A percentile compares a stretch with the other conserved stretches of the same genome.
phyloP scores from a whole-genome alignment of 2,888 invertebrate species.

The Lasioglossum calceatum region DNA sequence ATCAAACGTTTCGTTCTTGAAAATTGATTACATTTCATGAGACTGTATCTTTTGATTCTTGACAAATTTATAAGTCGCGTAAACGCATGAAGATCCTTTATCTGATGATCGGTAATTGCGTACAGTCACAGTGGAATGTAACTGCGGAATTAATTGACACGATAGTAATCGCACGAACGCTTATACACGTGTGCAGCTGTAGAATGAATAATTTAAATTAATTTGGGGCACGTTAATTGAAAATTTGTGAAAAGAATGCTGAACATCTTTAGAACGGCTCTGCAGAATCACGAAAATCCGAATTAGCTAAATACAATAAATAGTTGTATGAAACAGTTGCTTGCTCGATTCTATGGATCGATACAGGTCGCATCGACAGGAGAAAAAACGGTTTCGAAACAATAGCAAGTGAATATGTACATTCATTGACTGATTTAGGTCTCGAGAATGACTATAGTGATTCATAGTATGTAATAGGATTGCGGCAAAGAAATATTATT shows the following conservation, averaged over 20 bases:
- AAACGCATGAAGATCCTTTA: not conserved
- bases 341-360: not conserved
- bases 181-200: not conserved
- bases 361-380: not conserved
- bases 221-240: not conserved
- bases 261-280: not conserved
- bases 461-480: not conserved
- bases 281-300: not conserved
- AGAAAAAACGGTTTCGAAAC: not conserved
- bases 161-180: not conserved
- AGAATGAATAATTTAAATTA: not conserved
- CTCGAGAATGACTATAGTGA: not conserved
- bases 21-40: not conserved
- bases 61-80: not conserved
- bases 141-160: not conserved
- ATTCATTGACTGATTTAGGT: not conserved
- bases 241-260: not conserved
- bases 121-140: not conserved
- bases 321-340: no score
- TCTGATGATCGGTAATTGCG: not conserved
- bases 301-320: not conserved
- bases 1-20: not conserved
- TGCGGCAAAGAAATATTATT: constrained; percentile 15
- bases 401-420: not conserved
- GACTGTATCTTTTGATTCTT: not conserved